phyloP scores from a whole-genome alignment of 2,888 invertebrate genomes.

The Pasiphila rectangulata region DNA sequence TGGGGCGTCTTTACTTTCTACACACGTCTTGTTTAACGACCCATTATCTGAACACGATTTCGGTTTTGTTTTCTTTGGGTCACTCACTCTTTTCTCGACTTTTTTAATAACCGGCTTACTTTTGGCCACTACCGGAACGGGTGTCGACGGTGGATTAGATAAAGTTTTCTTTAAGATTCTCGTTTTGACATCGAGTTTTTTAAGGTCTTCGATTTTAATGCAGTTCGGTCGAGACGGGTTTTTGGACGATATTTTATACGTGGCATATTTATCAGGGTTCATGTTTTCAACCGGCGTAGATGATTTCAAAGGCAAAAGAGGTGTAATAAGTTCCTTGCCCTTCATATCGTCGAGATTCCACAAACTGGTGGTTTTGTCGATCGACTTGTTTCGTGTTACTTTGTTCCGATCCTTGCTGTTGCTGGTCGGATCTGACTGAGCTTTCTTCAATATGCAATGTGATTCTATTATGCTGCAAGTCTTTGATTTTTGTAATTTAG shows the following conservation, averaged over 20 bases:
- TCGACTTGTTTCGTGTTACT: conserved; percentile 70
- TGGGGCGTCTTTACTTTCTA: conserved; percentile 58
- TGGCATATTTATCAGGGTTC: conserved; percentile 74
- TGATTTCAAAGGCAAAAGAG: conserved; percentile 59
- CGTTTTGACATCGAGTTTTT: conserved; percentile 78
- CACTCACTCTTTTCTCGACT: conserved; percentile 64
- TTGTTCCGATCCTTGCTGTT: conserved; percentile 56
- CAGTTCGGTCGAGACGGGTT: conserved; percentile 59
- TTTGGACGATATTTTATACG: conserved; percentile 75
- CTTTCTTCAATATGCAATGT: conserved; percentile 83
- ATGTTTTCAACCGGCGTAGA: conserved; percentile 62
- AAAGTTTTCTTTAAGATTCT: conserved; percentile 78
- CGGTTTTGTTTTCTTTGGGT: conserved; percentile 68
- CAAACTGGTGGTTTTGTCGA: conserved; percentile 80
- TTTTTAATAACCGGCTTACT: conserved; percentile 68
- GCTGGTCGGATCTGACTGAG: conserved; percentile 71
- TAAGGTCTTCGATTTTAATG: conserved; percentile 70
- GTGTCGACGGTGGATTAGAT: conserved; percentile 76
- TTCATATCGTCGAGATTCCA: conserved; percentile 82
- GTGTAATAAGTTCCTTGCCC: conserved; percentile 70
- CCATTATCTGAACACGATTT: conserved; percentile 63
- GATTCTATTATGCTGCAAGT: conserved; percentile 87
- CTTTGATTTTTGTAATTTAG: conserved; percentile 85
- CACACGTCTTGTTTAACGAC: conserved; percentile 62
- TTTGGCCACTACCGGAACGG: conserved; percentile 72